Evolutionary conservation across 2,113 vertebrate species (phyloP), one percentile per base, ranked within the genome.

Genomic region (Pao palembangensis): DNA sequence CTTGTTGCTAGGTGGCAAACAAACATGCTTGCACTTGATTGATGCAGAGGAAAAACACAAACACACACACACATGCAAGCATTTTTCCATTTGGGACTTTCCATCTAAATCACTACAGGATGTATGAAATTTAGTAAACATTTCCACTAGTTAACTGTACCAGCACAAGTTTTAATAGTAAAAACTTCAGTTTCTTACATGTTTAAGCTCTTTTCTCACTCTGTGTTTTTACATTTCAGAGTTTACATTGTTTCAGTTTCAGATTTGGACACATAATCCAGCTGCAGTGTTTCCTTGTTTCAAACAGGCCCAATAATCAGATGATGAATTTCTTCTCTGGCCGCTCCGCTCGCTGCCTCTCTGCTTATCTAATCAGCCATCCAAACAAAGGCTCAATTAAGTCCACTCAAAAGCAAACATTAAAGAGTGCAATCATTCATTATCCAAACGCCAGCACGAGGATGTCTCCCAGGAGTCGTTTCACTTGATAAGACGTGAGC

Each of bases 91-190:
- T 78, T 55, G 68, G 73, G 67, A 55, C 75, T 73, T 62, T 59
- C 80, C 68, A 80, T 77, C 78, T 10, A 34, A 76, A 59, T 53
- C 51, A 82, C 83, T 85, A 78, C 17, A 80, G 81, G 78, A 80
- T 85, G 82, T 61, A 63, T 75, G 80, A 66, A 78, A 76, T 85
- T 86, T 73, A 65, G 82, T 85, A 86, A 88, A 86, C 82, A 82
- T 86, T 88, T 88, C 84, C 82, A 86, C 74, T 68, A 67, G 68
- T 59, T 63, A 48, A 38, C 38, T 50, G 48, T 55, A 55, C 58
- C 55, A 25, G 47, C 60, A 58, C 42, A 28, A 16, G 34, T 38
- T 38, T 38, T 11, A 38, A 8, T 1, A 38, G 34, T 12, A 38
- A 38, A 38, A 38, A 31, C 28, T 12, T 12, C 1, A 38, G 34